Evolutionary conservation across 2,797 vertebrate genomes (phyloP).

Genomic region (Sebastes reedi): DNA sequence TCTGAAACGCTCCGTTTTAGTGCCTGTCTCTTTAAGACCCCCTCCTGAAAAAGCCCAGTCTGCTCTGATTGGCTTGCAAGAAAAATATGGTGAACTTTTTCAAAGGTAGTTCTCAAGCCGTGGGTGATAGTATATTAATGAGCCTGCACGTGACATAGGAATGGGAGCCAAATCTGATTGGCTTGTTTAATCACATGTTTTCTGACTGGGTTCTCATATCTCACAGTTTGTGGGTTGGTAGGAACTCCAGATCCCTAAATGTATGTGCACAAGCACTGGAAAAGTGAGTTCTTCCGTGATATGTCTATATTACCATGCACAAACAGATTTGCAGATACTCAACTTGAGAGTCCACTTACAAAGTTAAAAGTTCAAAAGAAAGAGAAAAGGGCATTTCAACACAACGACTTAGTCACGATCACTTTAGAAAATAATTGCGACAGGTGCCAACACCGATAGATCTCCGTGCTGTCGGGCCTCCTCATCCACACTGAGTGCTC

Average conservation of each 20-base stretch:
- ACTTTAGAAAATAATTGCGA: conserved; percentile 36
- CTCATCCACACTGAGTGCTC: conserved; percentile 42
- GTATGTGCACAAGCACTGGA: background rate
- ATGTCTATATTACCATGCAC: background rate
- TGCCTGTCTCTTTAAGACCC: background rate
- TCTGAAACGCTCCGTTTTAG: too few species aligned
- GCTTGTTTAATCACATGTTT: too few species aligned
- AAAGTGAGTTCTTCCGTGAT: background rate
- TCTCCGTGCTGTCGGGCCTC: conserved; percentile 33
- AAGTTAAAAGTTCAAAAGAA: conserved; percentile 21
- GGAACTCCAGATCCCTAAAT: background rate
- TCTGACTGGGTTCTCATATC: background rate
- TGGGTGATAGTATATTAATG: background rate
- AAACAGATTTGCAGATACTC: background rate
- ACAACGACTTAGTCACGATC: conserved; percentile 24
- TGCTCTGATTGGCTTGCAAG: background rate
- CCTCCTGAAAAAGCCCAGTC: background rate
- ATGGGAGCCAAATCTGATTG: too few species aligned
- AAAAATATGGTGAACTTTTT: background rate
- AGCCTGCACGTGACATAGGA: background rate
- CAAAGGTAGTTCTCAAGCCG: background rate
- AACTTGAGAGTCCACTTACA: background rate
- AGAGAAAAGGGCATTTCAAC: conserved; percentile 9
- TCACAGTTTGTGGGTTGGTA: background rate
- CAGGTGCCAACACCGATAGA: conserved; percentile 53